Conservation (phyloP, 2,888 invertebrate genomes). For the Flexamia atlantica region DNA sequence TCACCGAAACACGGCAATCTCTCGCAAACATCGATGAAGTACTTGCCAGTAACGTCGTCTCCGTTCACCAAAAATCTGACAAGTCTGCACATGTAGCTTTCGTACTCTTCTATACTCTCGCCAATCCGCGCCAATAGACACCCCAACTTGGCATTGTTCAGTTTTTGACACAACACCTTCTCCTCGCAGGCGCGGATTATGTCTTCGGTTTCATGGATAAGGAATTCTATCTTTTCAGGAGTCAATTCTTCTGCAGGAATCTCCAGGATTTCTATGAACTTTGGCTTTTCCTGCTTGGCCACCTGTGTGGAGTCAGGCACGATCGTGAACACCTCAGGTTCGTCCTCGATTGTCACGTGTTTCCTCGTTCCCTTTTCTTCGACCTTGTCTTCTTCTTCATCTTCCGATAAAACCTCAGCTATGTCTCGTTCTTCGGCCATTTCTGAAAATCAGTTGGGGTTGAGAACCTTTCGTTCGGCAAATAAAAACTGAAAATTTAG, state of each 20-base stretch:
- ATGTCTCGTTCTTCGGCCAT: no score
- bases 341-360: not conserved
- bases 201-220: not conserved
- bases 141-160: not conserved
- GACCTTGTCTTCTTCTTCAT: not conserved
- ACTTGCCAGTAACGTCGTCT: not conserved
- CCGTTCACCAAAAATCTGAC: not conserved
- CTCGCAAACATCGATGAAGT: not conserved
- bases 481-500: not conserved
- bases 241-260: not conserved
- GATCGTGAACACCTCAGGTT: conserved; percentile 7
- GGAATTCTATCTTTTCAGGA: not conserved
- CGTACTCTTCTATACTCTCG: not conserved
- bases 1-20: not conserved
- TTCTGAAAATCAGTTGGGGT: no score
- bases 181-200: not conserved
- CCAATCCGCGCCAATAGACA: not conserved
- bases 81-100: not conserved
- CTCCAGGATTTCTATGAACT: no score
- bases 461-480: no score
- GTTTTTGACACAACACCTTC: not conserved
- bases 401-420: not conserved
- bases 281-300: not conserved
- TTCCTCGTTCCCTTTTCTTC: not conserved
- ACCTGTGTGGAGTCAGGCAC: not conserved